Evolutionary conservation across 2,113 vertebrate genomes (phyloP).

Genomic region (Lampris incognitus): DNA sequence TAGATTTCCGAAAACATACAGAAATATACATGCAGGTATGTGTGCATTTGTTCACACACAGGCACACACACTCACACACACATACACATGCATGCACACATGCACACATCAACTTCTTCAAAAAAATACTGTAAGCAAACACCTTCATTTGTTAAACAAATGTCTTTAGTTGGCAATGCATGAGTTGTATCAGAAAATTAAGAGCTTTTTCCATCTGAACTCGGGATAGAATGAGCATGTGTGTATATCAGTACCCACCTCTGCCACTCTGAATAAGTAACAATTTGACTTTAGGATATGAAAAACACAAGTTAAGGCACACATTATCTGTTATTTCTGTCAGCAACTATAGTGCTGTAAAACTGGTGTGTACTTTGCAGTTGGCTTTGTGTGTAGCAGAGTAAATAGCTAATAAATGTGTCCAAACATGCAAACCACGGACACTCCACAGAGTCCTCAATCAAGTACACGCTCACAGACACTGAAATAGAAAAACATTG

Average conservation of each 20-base stretch:
- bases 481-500: not conserved
- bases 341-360: no score
- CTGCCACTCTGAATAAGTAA: no score
- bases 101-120: not conserved
- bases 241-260: not conserved
- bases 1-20: no score
- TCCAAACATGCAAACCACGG: slow-evolving; percentile 19
- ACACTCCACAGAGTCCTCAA: not conserved
- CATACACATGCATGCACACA: not conserved
- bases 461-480: slow-evolving; percentile 1
- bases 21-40: no score
- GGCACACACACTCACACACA: not conserved
- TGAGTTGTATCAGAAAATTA: slow-evolving; percentile 14
- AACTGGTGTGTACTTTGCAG: not conserved
- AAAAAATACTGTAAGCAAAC: slow-evolving; percentile 24
- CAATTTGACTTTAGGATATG: no score
- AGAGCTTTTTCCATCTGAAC: not conserved
- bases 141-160: slow-evolving; percentile 69
- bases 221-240: not conserved
- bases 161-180: slow-evolving; percentile 6
- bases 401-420: not conserved
- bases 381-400: not conserved
- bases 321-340: no score
- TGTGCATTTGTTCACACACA: not conserved
- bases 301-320: no score